Evolutionary conservation across 1,140 invertebrate genomes (phyloP), one percentile per base, ranked within the genome.

Genomic region (Lordiphosa stackelbergi): DNA sequence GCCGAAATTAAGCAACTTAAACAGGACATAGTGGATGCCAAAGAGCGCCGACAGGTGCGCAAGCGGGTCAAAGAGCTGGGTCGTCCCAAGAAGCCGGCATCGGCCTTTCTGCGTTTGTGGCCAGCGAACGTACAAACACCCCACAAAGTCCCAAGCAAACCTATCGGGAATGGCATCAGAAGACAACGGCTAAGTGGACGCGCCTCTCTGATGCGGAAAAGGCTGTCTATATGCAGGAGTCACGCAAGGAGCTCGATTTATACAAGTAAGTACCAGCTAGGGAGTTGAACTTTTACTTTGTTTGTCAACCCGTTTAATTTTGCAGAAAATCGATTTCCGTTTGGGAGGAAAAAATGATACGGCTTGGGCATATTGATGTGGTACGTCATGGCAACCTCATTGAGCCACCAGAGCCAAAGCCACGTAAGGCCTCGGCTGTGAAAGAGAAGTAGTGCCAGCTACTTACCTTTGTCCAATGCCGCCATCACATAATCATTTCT

Each of bases 321-420:
- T 88, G 4, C 48, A 77, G 73, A 53, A 68, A 81, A 55, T 83
- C 89, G 3, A 69, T 91, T 57, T 55, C 84, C 19, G 69, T 81
- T 24, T 92, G 91, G 91, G 89, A 91, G 66, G 71, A 87, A 55
- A 88, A 90, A 69, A 91, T 91, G 90, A 88, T 91, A 24, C 70
- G 85, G 6, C 54, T 90, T 28, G 90, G 90, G 28, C 86, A 90
- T 48, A 55, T 75, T 38, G 89, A 91, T 63, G 72, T 90, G 8
- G 85, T 91, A 37, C 88, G 90, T 34, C 70, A 70, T 47, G 88
- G 86, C 53, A 85, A 88, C 31, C 62, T 89, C 8, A 84, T 89
- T 57, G 85, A 89, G 56, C 70, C 85, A 5, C 68, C 87, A 34
- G 84, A 88, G 64, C 63, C 61, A 11, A 87, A 73, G 53, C 10